phyloP scores from a whole-genome alignment of 2,888 invertebrate species.

The Octodonta nipae region DNA sequence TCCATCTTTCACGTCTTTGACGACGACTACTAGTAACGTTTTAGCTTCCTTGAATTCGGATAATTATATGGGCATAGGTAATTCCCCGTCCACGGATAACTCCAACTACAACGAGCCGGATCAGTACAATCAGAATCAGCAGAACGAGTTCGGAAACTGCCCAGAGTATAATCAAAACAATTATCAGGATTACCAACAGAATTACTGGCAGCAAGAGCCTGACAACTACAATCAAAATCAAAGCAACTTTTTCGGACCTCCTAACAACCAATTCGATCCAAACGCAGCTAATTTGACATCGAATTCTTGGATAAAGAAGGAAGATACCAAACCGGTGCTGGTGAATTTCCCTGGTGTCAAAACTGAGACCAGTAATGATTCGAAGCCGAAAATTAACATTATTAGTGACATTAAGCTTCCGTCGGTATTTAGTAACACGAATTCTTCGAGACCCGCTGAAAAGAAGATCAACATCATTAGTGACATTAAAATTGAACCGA shows the following conservation, averaged over 20 bases:
- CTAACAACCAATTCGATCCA: conserved; percentile 22
- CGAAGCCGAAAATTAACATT: conserved; percentile 35
- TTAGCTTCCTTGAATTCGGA: conserved; percentile 7
- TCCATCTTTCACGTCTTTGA: too few relatives aligned
- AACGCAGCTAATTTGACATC: conserved; percentile 19
- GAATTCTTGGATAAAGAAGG: conserved; percentile 28
- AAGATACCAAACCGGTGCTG: conserved; percentile 22
- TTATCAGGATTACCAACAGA: conserved; percentile 13
- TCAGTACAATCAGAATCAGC: not conserved
- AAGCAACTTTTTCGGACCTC: conserved; percentile 23
- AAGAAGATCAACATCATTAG: conserved; percentile 34
- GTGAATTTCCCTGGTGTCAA: conserved; percentile 22
- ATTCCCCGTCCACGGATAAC: not conserved
- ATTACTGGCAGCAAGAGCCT: conserved; percentile 13
- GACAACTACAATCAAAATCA: conserved; percentile 14
- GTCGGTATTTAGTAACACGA: conserved; percentile 22
- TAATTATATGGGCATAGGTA: conserved; percentile 15
- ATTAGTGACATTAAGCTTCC: conserved; percentile 35
- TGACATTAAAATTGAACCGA: conserved; percentile 33
- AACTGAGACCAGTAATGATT: conserved; percentile 26
- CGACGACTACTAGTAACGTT: conserved; percentile 4
- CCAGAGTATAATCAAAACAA: conserved; percentile 10
- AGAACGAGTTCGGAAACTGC: not conserved
- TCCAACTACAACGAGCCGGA: not conserved
- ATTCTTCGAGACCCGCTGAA: conserved; percentile 16